Evolutionary conservation across 2,113 vertebrate genomes (phyloP).

Genomic region (Donacobius atricapilla): DNA sequence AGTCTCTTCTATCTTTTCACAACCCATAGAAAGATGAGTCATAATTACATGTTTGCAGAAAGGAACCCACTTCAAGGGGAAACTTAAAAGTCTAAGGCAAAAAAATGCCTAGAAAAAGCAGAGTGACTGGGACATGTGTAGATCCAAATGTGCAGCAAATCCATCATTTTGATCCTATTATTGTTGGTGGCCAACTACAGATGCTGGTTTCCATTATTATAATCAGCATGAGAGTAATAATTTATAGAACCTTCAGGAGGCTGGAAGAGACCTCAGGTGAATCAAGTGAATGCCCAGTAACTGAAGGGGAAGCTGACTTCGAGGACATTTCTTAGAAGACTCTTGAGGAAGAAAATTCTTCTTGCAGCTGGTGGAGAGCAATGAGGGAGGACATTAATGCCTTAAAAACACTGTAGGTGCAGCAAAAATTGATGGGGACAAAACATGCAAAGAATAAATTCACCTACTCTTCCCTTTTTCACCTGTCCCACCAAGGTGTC

Average conservation of each 20-base stretch:
- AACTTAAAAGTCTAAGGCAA: neutral
- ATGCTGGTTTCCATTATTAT: neutral
- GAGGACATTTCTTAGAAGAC: neutral
- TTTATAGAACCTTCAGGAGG: neutral
- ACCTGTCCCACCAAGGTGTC: neutral
- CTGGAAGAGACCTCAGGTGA: neutral
- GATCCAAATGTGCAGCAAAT: neutral
- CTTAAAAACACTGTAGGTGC: neutral
- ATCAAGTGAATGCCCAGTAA: neutral
- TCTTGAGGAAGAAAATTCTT: neutral
- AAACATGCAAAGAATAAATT: neutral
- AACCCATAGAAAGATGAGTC: neutral
- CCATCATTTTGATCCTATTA: neutral
- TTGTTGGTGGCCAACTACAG: neutral
- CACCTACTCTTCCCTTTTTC: neutral
- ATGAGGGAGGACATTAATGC: neutral
- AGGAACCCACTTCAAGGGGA: neutral
- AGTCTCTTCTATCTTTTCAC: neutral
- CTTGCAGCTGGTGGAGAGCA: neutral
- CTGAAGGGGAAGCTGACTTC: neutral
- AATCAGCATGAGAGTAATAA: neutral
- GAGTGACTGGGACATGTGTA: fast-evolving
- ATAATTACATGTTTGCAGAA: neutral
- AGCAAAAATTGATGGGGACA: neutral
- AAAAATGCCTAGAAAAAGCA: neutral